Percentiles rank a stretch among this genome's conserved stretches.
These are phyloP conservation scores for Tethya wilhelma DNA, from an alignment of 37 sponge, comb jelly and placozoan species.

Conservation along the genomic window DNA sequence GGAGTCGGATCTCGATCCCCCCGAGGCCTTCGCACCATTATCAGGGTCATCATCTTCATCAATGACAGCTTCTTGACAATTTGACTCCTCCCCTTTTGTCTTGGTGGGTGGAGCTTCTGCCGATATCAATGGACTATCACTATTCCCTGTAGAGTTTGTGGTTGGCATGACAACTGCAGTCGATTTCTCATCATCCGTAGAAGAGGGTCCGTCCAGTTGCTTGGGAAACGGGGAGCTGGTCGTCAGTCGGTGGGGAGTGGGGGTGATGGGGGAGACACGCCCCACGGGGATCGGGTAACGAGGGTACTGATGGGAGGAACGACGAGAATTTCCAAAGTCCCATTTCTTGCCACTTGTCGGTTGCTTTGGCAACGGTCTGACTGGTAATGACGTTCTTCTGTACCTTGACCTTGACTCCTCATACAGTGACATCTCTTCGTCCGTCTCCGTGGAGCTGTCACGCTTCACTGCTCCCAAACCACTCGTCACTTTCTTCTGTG, in stretches of 20 bases:
- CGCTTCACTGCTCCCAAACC: background rate
- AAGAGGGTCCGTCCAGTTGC: too few species aligned
- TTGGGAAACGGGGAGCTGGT: too few species aligned
- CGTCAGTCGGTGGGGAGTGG: background rate
- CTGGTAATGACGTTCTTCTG: background rate
- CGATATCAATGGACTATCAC: too few species aligned
- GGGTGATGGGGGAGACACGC: conserved; percentile 19
- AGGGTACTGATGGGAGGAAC: background rate
- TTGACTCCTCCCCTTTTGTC: too few species aligned
- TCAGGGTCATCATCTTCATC: background rate
- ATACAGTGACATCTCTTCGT: conserved; percentile 31
- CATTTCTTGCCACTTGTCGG: background rate
- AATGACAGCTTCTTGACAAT: background rate
- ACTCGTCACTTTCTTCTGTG: background rate
- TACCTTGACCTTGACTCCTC: background rate
- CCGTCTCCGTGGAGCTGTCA: conserved; percentile 31
- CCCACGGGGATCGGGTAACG: background rate
- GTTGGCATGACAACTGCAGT: too few species aligned
- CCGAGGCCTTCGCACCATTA: background rate
- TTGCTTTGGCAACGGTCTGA: background rate
- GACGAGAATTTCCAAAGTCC: conserved; percentile 41
- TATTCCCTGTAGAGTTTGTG: too few species aligned
- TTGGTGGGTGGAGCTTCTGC: too few species aligned
- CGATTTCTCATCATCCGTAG: too few species aligned
- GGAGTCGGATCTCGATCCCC: background rate